These are phyloP conservation scores for Pollenia amentaria DNA, from an alignment of 2,888 invertebrate species.

Conservation along the genomic window DNA sequence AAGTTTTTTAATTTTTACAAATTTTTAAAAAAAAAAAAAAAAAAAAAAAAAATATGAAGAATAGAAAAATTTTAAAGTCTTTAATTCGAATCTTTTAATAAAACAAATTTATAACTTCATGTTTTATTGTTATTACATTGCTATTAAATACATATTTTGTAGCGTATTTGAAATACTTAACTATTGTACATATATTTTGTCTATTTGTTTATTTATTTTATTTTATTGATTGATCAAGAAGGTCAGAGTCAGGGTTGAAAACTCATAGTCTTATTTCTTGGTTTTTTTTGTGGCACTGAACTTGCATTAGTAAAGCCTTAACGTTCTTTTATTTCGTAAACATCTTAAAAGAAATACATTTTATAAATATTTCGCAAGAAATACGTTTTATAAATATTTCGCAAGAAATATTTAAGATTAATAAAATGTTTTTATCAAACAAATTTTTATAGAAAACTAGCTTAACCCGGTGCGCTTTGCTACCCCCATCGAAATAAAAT, in stretches of 20 bases:
- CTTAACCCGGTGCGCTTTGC: no score
- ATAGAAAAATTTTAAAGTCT: no score
- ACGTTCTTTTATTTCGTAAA: neutral
- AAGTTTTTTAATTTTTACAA: no score
- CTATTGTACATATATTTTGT: neutral
- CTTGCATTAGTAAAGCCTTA: neutral
- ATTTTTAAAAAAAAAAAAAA: no score
- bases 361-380: neutral
- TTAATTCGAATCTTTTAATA: no score
- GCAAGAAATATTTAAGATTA: no score
- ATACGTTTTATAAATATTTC: neutral
- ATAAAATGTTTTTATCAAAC: no score
- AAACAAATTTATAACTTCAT: no score
- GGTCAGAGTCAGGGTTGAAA: slow-evolving; percentile 50
- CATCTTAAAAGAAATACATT: neutral
- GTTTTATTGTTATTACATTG: no score
- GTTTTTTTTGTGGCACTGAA: slow-evolving; percentile 12
- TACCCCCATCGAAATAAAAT: no score
- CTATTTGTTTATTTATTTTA: slow-evolving; percentile 1
- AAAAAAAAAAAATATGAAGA: no score
- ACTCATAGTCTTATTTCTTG: slow-evolving; percentile 30
- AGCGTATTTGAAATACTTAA: neutral
- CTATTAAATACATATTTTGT: neutral
- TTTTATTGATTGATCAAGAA: slow-evolving; percentile 2
- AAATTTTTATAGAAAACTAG: no score